Conservation (phyloP, 2,888 invertebrate genomes). For the Apamea anceps region DNA sequence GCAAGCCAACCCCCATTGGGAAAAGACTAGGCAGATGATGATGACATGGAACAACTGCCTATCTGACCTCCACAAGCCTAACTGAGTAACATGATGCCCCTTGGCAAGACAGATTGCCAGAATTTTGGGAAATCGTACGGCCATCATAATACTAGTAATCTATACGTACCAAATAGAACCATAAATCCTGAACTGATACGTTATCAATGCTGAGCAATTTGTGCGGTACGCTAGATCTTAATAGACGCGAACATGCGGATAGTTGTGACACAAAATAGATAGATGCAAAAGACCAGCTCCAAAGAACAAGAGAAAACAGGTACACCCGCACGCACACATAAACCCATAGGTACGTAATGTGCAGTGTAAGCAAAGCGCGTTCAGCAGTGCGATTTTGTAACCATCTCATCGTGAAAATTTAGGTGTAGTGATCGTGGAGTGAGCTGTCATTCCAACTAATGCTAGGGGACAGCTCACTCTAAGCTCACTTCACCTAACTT, state of each 20-base stretch:
- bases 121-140: background rate
- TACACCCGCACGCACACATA: background rate
- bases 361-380: background rate
- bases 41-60: background rate
- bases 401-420: too few species aligned
- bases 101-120: background rate
- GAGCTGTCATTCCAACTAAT: too few species aligned
- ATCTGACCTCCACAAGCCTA: too few species aligned
- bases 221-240: constrained; percentile 1
- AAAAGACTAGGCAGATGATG: too few species aligned
- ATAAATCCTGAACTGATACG: constrained; percentile 2
- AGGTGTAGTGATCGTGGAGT: too few species aligned
- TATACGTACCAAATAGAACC: background rate
- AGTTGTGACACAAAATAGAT: background rate
- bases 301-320: background rate
- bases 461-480: too few species aligned
- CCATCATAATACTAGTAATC: background rate
- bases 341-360: background rate
- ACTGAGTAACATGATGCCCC: background rate
- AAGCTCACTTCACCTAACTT: too few species aligned
- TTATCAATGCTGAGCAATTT: constrained; percentile 16
- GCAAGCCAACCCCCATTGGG: too few species aligned
- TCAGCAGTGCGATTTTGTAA: too few species aligned
- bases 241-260: constrained; percentile 7
- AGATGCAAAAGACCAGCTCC: background rate